Evolutionary conservation across 1,140 invertebrate species (phyloP).

Genomic region (Drosophila pectinifera): DNA sequence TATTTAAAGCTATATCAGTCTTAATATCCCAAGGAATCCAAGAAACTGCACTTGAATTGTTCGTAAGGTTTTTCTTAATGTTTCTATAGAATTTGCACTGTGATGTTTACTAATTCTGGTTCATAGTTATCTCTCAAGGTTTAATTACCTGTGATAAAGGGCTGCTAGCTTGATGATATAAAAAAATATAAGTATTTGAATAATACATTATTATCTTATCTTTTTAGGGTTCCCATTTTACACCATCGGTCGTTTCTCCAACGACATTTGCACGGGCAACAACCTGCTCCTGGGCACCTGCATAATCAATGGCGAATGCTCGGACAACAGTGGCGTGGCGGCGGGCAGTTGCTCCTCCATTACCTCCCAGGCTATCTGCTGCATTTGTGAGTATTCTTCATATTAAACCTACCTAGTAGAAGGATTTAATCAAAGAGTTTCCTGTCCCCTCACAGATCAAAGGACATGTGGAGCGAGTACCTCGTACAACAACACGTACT

Average conservation of each 20-base stretch:
- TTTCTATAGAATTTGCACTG: background rate
- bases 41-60: background rate
- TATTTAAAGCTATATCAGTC: no score
- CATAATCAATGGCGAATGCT: slow-evolving; percentile 90
- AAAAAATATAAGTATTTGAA: background rate
- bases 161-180: background rate
- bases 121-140: background rate
- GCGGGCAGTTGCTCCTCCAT: slow-evolving; percentile 90
- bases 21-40: background rate
- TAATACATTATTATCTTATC: background rate
- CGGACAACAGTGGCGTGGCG: slow-evolving; percentile 88
- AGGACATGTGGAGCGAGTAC: slow-evolving; percentile 89
- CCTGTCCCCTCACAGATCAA: slow-evolving; percentile 86
- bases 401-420: no score
- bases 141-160: slow-evolving; percentile 1
- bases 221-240: slow-evolving; percentile 87
- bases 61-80: background rate
- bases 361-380: slow-evolving; percentile 89
- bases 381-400: slow-evolving; percentile 90
- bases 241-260: slow-evolving; percentile 90
- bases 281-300: slow-evolving; percentile 91
- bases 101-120: background rate
- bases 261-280: slow-evolving; percentile 88
- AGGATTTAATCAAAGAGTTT: background rate
- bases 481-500: slow-evolving; percentile 92